Conservation (phyloP, 2,113 vertebrate species). For the Prionailurus viverrinus region DNA sequence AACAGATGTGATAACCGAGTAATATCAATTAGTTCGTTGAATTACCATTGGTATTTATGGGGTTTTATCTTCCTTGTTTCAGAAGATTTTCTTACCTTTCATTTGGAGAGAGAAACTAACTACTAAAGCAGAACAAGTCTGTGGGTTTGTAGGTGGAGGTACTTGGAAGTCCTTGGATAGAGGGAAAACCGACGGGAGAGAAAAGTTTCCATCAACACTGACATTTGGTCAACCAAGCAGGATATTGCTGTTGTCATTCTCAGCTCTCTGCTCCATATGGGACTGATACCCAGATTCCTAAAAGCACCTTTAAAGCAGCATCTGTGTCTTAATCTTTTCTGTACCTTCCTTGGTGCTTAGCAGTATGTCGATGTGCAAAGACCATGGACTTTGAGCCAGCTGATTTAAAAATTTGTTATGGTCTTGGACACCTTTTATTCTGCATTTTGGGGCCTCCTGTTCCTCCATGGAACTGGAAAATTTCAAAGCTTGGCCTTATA, state of each 20-base stretch:
- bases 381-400: not conserved
- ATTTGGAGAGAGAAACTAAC: not conserved
- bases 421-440: not conserved
- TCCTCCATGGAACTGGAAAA: not conserved
- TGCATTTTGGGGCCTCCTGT: not conserved
- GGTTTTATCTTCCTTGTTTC: not conserved
- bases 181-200: not conserved
- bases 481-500: not conserved
- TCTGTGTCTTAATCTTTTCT: not conserved
- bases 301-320: not conserved
- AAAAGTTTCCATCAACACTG: not conserved
- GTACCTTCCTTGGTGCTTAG: not conserved
- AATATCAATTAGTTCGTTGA: not conserved
- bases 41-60: not conserved
- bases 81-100: not conserved
- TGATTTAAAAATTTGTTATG: not conserved
- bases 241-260: not conserved
- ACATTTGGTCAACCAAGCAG: not conserved
- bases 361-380: not conserved
- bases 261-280: not conserved
- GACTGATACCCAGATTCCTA: not conserved
- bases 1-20: not conserved
- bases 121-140: not conserved
- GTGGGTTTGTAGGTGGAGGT: not conserved
- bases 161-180: not conserved